Evolutionary conservation across 1,140 invertebrate species (phyloP).

Genomic region (Drosophila mojavensis): DNA sequence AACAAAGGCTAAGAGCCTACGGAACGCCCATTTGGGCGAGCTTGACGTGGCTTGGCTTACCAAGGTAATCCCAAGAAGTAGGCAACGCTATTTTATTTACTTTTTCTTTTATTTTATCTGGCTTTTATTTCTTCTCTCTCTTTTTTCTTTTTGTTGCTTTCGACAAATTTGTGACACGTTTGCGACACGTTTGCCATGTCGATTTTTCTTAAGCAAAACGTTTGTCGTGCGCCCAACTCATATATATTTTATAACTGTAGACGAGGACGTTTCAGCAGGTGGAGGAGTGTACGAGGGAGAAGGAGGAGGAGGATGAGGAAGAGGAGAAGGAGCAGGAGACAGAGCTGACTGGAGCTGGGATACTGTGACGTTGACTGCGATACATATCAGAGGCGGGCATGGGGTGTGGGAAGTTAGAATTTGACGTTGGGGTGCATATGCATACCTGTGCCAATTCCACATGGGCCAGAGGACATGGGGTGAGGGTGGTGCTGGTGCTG

Average conservation of each 20-base stretch:
- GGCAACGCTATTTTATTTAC: constrained; percentile 58
- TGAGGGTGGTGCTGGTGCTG: constrained; percentile 7
- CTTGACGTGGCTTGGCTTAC: constrained; percentile 15
- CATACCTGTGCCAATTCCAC: constrained; percentile 49
- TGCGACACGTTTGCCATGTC: constrained; percentile 78
- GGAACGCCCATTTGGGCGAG: constrained; percentile 11
- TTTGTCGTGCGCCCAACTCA: constrained; percentile 68
- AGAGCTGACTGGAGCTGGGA: neutral
- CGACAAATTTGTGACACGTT: constrained; percentile 79
- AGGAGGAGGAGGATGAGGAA: neutral
- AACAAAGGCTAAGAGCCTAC: neutral
- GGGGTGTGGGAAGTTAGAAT: constrained; percentile 12
- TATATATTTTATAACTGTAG: constrained; percentile 78
- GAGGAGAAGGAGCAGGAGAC: neutral
- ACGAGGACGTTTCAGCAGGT: constrained; percentile 33
- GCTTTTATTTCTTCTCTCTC: neutral
- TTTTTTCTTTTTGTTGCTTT: constrained; percentile 6
- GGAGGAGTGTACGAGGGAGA: neutral
- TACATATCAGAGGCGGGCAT: constrained; percentile 52
- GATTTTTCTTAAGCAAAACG: constrained; percentile 78
- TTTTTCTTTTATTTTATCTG: constrained; percentile 13
- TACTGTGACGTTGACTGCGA: constrained; percentile 32
- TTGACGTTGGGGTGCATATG: constrained; percentile 38
- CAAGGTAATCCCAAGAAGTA: constrained; percentile 68
- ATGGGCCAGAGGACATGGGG: constrained; percentile 4